Evolutionary conservation across 2,888 invertebrate species (phyloP).

Genomic region (Agelastica alni): DNA sequence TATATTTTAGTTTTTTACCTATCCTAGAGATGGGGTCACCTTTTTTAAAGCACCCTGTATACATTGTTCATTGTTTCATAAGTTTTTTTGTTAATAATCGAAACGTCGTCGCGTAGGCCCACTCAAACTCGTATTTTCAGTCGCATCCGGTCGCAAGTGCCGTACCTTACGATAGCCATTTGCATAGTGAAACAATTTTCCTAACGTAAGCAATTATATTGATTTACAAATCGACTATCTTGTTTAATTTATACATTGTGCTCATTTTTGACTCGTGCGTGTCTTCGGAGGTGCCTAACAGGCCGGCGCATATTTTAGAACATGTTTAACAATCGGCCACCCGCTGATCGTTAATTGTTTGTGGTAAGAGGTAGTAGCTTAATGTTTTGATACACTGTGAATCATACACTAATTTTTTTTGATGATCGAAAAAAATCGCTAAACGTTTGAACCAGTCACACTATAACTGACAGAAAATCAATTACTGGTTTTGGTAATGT

Average conservation of each 20-base stretch:
- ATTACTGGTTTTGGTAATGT: too few species aligned
- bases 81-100: too few species aligned
- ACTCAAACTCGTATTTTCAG: constrained; percentile 17
- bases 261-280: constrained; percentile 17
- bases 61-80: constrained; percentile 1
- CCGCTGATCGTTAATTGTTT: constrained; percentile 34
- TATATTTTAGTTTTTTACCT: too few species aligned
- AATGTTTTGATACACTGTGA: background rate
- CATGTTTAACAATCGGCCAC: constrained; percentile 29
- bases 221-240: constrained; percentile 32
- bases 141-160: constrained; percentile 10
- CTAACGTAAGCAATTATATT: constrained; percentile 25
- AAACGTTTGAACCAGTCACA: too few species aligned
- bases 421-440: too few species aligned
- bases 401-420: too few species aligned
- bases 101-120: constrained; percentile 8
- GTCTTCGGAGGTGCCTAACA: constrained; percentile 9
- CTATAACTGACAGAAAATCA: too few species aligned
- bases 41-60: too few species aligned
- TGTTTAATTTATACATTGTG: constrained; percentile 29
- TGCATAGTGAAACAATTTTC: constrained; percentile 25
- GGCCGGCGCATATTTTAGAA: constrained; percentile 31
- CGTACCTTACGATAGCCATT: constrained; percentile 13
- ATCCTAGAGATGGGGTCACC: too few species aligned
- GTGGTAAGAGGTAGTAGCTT: constrained; percentile 31